These are phyloP conservation scores for Hypocryptadius cinnamomeus DNA, from an alignment of 2,113 vertebrate species.

Conservation along the genomic window DNA sequence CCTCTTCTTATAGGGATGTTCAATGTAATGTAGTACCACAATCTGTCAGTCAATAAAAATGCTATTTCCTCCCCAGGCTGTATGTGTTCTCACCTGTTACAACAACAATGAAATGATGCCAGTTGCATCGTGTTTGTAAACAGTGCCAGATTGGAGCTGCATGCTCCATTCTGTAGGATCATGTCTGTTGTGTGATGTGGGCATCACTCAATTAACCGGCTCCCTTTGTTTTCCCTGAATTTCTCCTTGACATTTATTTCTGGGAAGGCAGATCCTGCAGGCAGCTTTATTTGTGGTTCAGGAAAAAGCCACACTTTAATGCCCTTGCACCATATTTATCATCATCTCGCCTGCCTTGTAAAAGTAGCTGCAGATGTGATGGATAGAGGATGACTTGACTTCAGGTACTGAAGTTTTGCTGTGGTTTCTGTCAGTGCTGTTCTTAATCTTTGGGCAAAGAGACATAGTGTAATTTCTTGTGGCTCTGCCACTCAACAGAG, in stretches of 20 bases:
- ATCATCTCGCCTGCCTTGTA: background rate
- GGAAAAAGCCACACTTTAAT: background rate
- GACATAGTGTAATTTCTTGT: background rate
- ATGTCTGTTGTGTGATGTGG: background rate
- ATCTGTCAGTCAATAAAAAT: background rate
- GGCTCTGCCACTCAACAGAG: background rate
- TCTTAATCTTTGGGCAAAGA: background rate
- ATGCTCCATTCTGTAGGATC: background rate
- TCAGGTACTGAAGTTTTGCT: background rate
- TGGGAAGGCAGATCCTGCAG: background rate
- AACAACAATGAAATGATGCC: background rate
- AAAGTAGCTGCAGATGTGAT: background rate
- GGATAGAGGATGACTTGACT: background rate
- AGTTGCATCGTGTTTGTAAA: background rate
- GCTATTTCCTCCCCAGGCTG: background rate
- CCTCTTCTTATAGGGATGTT: background rate
- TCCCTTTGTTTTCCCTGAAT: background rate
- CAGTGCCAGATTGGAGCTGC: slow-evolving; percentile 4
- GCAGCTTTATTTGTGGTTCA: background rate
- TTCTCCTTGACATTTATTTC: background rate
- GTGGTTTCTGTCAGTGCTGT: background rate
- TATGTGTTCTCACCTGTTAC: background rate
- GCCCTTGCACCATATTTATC: background rate
- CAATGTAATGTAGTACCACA: background rate
- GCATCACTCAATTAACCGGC: background rate